Percentiles rank a stretch among this genome's conserved stretches.
These are phyloP conservation scores for Ichneumoninae sp. DNA, from an alignment of 2,888 invertebrate species.

Conservation along the genomic window DNA sequence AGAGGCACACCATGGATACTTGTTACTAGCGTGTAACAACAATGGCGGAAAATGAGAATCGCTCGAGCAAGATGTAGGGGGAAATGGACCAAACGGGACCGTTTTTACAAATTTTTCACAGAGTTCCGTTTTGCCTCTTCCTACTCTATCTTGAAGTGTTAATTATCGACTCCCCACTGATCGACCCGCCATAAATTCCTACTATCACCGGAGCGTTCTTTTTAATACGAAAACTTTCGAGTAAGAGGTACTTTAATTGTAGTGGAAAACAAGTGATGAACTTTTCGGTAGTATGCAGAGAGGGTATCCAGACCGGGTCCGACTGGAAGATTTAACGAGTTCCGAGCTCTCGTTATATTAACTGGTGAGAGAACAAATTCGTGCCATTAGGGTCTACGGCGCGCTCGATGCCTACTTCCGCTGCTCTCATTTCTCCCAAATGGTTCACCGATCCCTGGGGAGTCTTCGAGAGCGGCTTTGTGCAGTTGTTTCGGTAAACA, in stretches of 20 bases:
- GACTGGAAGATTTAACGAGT: conserved; percentile 39
- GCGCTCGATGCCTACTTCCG: not conserved
- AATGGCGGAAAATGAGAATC: not conserved
- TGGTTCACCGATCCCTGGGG: conserved; percentile 5
- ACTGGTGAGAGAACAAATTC: conserved; percentile 35
- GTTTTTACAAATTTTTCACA: not conserved
- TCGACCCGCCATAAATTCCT: not conserved
- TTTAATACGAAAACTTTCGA: not conserved
- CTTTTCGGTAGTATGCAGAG: conserved; percentile 12
- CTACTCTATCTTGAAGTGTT: not conserved
- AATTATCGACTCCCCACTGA: not conserved
- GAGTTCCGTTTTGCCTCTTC: not conserved
- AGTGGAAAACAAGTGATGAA: conserved; percentile 1
- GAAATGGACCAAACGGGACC: not conserved
- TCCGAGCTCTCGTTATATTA: conserved; percentile 49
- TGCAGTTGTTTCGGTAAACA: not conserved
- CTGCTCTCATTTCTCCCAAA: not conserved
- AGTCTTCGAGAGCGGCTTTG: conserved; percentile 5
- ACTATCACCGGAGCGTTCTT: not conserved
- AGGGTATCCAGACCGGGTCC: not conserved
- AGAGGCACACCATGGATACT: not conserved
- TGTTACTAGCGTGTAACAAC: not conserved
- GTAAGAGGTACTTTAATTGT: not conserved
- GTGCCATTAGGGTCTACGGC: conserved; percentile 17
- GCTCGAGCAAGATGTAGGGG: not conserved